Percentiles rank a stretch among this genome's conserved stretches.
These are phyloP conservation scores for Murina feae DNA, from an alignment of 2,113 vertebrate species.

Conservation along the genomic window DNA sequence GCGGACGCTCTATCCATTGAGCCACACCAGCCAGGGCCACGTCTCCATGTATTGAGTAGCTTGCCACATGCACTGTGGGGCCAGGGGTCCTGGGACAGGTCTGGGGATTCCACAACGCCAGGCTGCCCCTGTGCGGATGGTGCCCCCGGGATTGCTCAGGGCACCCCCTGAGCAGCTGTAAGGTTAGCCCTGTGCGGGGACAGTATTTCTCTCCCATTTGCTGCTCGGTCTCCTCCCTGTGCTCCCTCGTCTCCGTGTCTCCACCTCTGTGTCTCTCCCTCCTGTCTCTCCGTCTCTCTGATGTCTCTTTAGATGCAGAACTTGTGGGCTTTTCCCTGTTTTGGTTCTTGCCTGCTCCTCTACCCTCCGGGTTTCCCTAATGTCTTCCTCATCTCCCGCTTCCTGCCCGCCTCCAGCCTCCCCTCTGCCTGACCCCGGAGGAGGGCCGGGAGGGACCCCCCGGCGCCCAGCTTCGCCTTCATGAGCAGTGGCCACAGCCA, in stretches of 20 bases:
- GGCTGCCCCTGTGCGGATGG: background rate
- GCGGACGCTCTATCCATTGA: no score
- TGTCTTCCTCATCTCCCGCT: background rate
- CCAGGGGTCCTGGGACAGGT: background rate
- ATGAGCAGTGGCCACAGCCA: background rate
- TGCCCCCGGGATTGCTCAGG: background rate
- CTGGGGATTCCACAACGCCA: background rate
- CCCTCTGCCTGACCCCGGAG: background rate
- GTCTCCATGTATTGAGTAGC: background rate
- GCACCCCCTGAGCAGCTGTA: background rate
- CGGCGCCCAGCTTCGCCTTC: no score
- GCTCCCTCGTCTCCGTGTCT: no score
- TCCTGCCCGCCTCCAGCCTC: background rate
- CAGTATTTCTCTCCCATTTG: no score
- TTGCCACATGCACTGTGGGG: background rate
- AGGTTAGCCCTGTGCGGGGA: rapidly evolving
- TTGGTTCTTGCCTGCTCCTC: no score
- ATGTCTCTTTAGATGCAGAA: no score
- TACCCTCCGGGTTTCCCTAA: no score
- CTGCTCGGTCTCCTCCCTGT: no score
- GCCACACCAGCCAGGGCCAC: no score
- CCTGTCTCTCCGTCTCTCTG: no score
- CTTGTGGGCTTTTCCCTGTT: no score
- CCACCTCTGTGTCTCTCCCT: no score
- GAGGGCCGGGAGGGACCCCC: background rate